phyloP scores from a whole-genome alignment of 2,888 invertebrate genomes.

The Imbricaverruca yamaguchii region DNA sequence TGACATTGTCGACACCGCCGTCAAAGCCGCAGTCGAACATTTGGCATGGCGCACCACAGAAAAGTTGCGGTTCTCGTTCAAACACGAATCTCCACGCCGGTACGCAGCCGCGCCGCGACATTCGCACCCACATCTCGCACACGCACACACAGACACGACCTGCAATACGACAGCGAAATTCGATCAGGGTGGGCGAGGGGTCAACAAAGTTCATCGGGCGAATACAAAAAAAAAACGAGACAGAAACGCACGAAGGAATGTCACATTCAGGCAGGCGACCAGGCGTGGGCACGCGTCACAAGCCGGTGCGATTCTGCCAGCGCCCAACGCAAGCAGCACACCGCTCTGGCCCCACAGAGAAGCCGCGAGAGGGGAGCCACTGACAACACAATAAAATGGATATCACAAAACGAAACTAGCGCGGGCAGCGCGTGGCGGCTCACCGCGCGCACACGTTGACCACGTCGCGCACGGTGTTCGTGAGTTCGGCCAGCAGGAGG shows the following conservation, averaged over 20 bases:
- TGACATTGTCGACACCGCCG: neutral
- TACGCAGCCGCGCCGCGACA: no score
- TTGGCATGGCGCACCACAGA: neutral
- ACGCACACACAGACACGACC: neutral
- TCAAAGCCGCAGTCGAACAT: neutral
- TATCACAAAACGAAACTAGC: slow-evolving; percentile 9
- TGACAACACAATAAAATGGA: slow-evolving; percentile 16
- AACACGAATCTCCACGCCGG: neutral
- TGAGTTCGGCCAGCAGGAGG: slow-evolving; percentile 61
- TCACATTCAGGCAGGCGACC: neutral
- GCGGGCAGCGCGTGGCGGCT: neutral
- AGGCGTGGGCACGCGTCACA: no score
- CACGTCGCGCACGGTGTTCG: slow-evolving; percentile 62
- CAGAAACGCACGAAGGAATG: slow-evolving; percentile 11
- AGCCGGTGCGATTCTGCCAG: neutral
- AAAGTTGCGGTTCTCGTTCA: neutral
- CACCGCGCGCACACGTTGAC: slow-evolving; percentile 54
- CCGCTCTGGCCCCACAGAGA: neutral
- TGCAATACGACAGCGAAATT: neutral
- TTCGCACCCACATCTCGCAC: neutral
- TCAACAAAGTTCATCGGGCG: neutral
- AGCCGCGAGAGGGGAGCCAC: neutral
- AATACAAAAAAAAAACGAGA: neutral
- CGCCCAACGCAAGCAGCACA: neutral
- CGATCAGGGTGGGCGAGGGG: neutral